These are phyloP conservation scores for Cairina moschata DNA, from an alignment of 2,113 vertebrate species.

Conservation along the genomic window DNA sequence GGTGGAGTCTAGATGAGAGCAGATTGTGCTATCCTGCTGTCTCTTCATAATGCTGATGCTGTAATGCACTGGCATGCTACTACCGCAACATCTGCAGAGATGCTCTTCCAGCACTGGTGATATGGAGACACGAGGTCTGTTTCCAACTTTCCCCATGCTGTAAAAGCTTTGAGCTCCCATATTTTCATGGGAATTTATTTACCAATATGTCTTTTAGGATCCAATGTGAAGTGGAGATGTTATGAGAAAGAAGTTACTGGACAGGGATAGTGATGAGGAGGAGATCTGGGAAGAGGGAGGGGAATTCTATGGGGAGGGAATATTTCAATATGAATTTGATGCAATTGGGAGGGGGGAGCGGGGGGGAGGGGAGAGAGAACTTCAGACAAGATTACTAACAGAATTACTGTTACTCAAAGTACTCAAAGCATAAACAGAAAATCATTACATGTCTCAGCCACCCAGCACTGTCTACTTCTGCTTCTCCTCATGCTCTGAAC, in stretches of 20 bases:
- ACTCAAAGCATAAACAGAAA: neutral
- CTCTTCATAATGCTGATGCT: neutral
- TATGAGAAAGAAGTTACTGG: neutral
- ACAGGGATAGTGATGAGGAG: neutral
- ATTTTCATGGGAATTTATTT: neutral
- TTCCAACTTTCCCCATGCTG: neutral
- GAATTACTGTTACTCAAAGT: neutral
- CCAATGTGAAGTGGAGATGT: neutral
- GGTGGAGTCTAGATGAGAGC: neutral
- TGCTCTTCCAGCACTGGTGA: neutral
- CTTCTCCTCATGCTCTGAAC: neutral
- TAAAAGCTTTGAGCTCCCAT: neutral
- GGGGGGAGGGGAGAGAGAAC: neutral
- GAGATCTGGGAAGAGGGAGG: neutral
- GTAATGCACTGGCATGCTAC: neutral
- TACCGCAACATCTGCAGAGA: neutral
- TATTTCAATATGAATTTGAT: neutral
- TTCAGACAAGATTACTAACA: neutral
- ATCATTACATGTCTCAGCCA: neutral
- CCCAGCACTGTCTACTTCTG: neutral
- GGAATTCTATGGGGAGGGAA: accelerated
- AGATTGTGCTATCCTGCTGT: slow-evolving; percentile 20
- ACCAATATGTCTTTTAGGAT: neutral
- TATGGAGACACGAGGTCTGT: neutral
- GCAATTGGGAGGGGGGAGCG: too few relatives aligned